These are phyloP conservation scores for Nemotelus nigrinus DNA, from an alignment of 2,888 invertebrate species.

Conservation along the genomic window DNA sequence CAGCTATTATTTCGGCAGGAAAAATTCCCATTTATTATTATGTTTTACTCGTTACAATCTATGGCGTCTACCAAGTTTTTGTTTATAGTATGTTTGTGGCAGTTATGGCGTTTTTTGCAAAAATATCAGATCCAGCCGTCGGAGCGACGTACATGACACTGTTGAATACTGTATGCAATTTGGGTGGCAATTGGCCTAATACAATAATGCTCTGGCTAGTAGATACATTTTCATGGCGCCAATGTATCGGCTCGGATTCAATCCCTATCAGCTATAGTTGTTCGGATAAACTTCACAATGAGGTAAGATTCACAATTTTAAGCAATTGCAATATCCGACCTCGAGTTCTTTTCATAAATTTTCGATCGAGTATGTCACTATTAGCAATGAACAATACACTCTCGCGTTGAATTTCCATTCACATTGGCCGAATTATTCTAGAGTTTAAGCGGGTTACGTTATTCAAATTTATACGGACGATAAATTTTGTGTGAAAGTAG, in stretches of 20 bases:
- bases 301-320: slow-evolving; percentile 66
- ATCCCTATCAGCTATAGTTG: slow-evolving; percentile 65
- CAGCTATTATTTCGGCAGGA: slow-evolving; percentile 73
- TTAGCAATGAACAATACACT: no score
- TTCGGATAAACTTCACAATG: slow-evolving; percentile 70
- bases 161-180: slow-evolving; percentile 92
- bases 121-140: slow-evolving; percentile 94
- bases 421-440: no score
- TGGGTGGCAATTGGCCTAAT: slow-evolving; percentile 98
- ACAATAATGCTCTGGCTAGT: slow-evolving; percentile 92
- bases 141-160: slow-evolving; percentile 99
- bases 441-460: no score
- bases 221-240: slow-evolving; percentile 85
- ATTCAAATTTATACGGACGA: no score
- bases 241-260: slow-evolving; percentile 67
- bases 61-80: slow-evolving; percentile 93
- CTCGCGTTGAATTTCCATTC: no score
- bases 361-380: no score
- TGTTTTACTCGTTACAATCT: slow-evolving; percentile 77
- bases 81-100: slow-evolving; percentile 97
- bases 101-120: slow-evolving; percentile 97
- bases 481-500: no score
- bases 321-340: neutral
- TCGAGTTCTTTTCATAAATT: no score
- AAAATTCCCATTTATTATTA: slow-evolving; percentile 81